phyloP scores from a whole-genome alignment of 2,888 invertebrate genomes.

The Melitaea athalia region DNA sequence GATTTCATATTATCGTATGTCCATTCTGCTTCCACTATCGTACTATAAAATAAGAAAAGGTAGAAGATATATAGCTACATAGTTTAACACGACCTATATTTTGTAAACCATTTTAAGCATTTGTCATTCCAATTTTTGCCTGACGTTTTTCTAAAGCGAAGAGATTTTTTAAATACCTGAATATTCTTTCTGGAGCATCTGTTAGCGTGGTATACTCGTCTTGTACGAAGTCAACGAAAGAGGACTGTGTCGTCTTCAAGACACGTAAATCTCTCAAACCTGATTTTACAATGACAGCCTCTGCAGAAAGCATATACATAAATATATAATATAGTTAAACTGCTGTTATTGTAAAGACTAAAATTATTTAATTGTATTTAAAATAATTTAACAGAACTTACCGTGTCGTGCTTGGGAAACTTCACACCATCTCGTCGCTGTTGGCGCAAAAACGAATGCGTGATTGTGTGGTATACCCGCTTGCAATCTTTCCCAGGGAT shows the following conservation, averaged over 20 bases:
- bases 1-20: slow-evolving; percentile 84
- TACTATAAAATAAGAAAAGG: slow-evolving; percentile 70
- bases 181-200: slow-evolving; percentile 89
- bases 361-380: slow-evolving; percentile 1
- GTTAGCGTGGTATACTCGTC: slow-evolving; percentile 90
- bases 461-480: slow-evolving; percentile 85
- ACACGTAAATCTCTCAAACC: slow-evolving; percentile 87
- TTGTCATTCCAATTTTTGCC: not conserved
- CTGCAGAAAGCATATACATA: slow-evolving; percentile 46
- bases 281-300: slow-evolving; percentile 83
- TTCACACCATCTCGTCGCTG: slow-evolving; percentile 85
- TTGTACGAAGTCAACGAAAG: slow-evolving; percentile 89
- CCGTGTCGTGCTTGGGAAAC: slow-evolving; percentile 86
- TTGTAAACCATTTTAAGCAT: not conserved
- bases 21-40: slow-evolving; percentile 89
- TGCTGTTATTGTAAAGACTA: not conserved
- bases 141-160: not conserved
- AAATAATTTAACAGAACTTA: slow-evolving; percentile 59
- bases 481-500: slow-evolving; percentile 88
- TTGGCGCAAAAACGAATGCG: slow-evolving; percentile 88
- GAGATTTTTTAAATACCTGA: slow-evolving; percentile 61
- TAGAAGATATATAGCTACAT: not conserved
- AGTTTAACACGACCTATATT: not conserved
- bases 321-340: not conserved
- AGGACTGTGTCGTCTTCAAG: slow-evolving; percentile 90